phyloP scores from a whole-genome alignment of 2,113 vertebrate species.

The Felis chaus region DNA sequence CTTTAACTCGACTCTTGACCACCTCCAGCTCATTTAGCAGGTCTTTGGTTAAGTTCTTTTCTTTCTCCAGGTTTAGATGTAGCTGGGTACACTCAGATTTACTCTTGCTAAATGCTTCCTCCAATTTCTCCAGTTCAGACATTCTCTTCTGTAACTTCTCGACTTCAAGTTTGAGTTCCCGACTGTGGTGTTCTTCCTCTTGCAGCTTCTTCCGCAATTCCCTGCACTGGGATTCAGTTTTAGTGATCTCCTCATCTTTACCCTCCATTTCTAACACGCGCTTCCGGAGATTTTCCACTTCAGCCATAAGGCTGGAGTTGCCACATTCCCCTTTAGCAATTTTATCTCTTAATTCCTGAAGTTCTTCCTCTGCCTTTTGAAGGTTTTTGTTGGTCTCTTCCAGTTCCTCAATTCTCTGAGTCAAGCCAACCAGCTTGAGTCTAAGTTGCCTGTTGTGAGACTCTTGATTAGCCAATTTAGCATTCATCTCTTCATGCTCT shows the following conservation, averaged over 20 bases:
- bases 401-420: conserved; percentile 91
- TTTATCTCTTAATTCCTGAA: conserved; percentile 93
- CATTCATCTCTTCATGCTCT: conserved; percentile 93
- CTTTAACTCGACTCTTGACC: conserved; percentile 91
- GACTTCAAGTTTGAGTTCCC: conserved; percentile 92
- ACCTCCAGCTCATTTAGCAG: conserved; percentile 90
- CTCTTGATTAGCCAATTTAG: conserved; percentile 91
- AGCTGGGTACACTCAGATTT: conserved; percentile 92
- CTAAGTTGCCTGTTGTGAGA: conserved; percentile 92
- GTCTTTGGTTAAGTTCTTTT: conserved; percentile 91
- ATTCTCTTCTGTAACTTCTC: conserved; percentile 96
- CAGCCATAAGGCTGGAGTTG: conserved; percentile 91
- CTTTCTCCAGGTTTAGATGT: conserved; percentile 91
- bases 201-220: conserved; percentile 93
- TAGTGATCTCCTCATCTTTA: conserved; percentile 97
- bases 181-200: conserved; percentile 91
- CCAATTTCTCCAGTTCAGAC: conserved; percentile 93
- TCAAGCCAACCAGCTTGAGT: conserved; percentile 89
- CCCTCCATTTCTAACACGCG: conserved; percentile 97
- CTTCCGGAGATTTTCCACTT: conserved; percentile 95
- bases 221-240: conserved; percentile 92
- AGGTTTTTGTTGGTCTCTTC: conserved; percentile 92
- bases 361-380: conserved; percentile 93
- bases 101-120: conserved; percentile 91
- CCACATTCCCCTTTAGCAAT: conserved; percentile 95